Conservation (phyloP, 2,888 invertebrate genomes). For the Byasa hedistus region DNA sequence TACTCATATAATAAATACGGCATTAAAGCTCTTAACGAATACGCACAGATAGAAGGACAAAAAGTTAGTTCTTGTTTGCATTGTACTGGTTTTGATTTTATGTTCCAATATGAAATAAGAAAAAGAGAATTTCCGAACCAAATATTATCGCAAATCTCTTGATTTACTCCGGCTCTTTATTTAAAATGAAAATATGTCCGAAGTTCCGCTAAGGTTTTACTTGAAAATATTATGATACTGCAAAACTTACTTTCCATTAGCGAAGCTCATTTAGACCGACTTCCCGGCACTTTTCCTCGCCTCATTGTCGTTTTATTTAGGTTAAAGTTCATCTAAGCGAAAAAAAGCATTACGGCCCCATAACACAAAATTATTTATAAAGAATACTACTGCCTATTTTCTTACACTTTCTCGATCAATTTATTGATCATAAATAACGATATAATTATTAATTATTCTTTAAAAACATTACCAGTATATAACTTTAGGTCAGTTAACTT, state of each 20-base stretch:
- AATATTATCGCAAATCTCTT: no score
- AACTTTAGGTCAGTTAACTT: no score
- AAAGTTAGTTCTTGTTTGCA: no score
- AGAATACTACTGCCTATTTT: background rate
- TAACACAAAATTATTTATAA: background rate
- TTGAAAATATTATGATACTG: conserved; percentile 2
- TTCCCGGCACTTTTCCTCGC: conserved; percentile 15
- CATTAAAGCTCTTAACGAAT: no score
- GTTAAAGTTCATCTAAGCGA: conserved; percentile 19
- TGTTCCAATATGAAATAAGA: no score
- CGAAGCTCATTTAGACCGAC: conserved; percentile 14
- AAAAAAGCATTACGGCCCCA: conserved; percentile 8
- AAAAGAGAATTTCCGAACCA: no score
- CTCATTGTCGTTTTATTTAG: conserved; percentile 23
- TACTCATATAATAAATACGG: no score
- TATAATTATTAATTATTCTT: background rate
- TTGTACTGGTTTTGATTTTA: no score
- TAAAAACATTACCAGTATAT: no score
- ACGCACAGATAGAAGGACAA: no score
- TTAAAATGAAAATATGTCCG: background rate
- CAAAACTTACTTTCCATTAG: conserved; percentile 19
- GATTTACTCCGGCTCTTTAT: background rate
- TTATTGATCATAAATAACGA: background rate
- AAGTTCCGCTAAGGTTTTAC: background rate
- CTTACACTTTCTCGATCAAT: background rate